Evolutionary conservation across 2,888 invertebrate genomes (phyloP).

Genomic region (Plutella xylostella): DNA sequence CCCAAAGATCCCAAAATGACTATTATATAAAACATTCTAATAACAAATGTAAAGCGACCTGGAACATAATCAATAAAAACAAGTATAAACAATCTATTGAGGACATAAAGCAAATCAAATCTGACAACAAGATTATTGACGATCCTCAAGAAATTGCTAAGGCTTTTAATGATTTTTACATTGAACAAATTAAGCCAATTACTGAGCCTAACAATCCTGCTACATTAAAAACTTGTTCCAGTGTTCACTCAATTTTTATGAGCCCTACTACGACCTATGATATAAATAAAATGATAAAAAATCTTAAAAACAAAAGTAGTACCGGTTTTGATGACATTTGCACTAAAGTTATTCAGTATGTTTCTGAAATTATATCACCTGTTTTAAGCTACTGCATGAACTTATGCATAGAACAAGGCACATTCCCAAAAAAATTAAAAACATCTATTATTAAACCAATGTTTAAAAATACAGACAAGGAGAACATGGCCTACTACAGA

Average conservation of each 20-base stretch:
- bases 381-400: neutral
- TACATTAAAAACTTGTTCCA: neutral
- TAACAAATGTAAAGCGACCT: slow-evolving; percentile 10
- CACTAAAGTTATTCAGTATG: neutral
- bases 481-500: neutral
- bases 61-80: slow-evolving; percentile 8
- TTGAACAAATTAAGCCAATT: neutral
- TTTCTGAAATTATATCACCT: neutral
- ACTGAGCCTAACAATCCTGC: too few species aligned
- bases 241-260: neutral
- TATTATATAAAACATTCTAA: slow-evolving; percentile 4
- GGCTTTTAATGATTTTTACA: slow-evolving; percentile 10
- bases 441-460: neutral
- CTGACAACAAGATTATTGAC: neutral
- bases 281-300: neutral
- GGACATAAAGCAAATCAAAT: neutral
- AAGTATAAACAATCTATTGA: slow-evolving; percentile 2
- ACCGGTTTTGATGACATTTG: neutral
- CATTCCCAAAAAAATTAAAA: neutral
- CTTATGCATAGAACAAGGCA: neutral
- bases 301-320: neutral
- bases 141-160: slow-evolving; percentile 9
- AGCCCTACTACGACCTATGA: neutral
- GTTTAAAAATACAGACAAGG: neutral
- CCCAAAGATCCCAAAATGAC: slow-evolving; percentile 7